A percentile compares a stretch with the other conserved stretches of the same genome.
Conservation (phyloP, 2,888 invertebrate species). For the Celastrina argiolus region DNA sequence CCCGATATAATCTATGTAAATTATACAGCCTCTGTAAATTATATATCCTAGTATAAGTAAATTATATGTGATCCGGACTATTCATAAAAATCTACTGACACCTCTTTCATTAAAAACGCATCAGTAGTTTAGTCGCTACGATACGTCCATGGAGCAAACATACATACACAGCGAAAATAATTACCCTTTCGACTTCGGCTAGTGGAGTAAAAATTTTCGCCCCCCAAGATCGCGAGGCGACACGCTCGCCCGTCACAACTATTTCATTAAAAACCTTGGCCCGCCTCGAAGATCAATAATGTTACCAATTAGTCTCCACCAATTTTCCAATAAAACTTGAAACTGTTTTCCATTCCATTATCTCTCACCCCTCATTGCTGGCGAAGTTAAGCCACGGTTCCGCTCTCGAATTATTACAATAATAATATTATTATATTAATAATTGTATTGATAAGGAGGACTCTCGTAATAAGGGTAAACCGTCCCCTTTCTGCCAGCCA, state of each 20-base stretch:
- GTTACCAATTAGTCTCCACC: constrained; percentile 74
- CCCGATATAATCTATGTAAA: too few relatives aligned
- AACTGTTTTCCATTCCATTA: constrained; percentile 79
- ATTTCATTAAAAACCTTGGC: constrained; percentile 16
- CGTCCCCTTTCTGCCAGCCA: constrained; percentile 77
- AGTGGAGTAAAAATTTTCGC: not conserved
- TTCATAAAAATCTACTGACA: too few relatives aligned
- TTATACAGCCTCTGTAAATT: too few relatives aligned
- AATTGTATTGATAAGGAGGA: constrained; percentile 79
- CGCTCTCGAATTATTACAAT: constrained; percentile 76
- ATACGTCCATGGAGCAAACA: too few relatives aligned
- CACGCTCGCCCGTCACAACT: not conserved
- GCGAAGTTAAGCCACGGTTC: constrained; percentile 74
- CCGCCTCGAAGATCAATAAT: constrained; percentile 58
- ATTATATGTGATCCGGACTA: too few relatives aligned
- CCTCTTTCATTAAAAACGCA: too few relatives aligned
- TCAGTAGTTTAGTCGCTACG: too few relatives aligned
- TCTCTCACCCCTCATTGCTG: constrained; percentile 75
- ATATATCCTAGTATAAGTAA: too few relatives aligned
- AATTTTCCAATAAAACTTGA: constrained; percentile 78
- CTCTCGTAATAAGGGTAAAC: constrained; percentile 78
- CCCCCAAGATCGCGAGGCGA: not conserved
- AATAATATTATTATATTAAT: constrained; percentile 79
- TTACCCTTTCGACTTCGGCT: too few relatives aligned
- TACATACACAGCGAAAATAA: not conserved